Evolutionary conservation across 2,888 invertebrate species (phyloP), one percentile per base, ranked within the genome.

Genomic region (Drosophila colorata): DNA sequence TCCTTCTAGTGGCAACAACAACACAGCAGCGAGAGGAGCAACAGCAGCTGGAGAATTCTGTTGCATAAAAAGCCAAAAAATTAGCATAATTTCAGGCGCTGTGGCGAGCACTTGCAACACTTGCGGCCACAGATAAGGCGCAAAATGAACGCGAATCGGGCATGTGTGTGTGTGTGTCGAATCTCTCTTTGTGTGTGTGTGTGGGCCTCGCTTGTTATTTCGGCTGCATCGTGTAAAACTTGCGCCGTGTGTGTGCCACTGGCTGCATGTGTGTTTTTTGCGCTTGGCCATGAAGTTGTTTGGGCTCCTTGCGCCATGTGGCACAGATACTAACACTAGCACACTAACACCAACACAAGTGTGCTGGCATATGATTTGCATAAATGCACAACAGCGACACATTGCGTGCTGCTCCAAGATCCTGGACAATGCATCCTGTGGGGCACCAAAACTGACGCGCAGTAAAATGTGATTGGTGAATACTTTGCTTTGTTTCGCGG

Each of bases 71-170:
- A 74, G 74, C 72, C 65, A 80, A 72, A 74, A 80, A 84, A 84
- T 84, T 88, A 80, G 84, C 84, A 84, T 84, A 84, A 88, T 84
- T 86, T 84, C 83, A 77, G 79, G 73, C 71, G 66, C 69, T 74
- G 68, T 48, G 63, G 71, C 78, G 57, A 74, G 63, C 74, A 74
- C 61, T 63, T 61, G 75, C 69, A 70, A 61, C 79, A 87, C 82
- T 87, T 83, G 88, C 73, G 68, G 61, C 74, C 67, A 68, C 73
- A 85, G 82, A 83, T 83, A 83, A 83, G 88, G 79, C 82, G 67
- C 67, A 85, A 85, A 73, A 83, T 82, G 86, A 81, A 85, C 82
- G 85, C 65, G 78, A 63, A 59, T 64, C 55, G n/a, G 48, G 25
- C 52, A 38, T 49, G 43, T 55, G 47, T 52, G 44, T 51, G 18